phyloP scores from a whole-genome alignment of 1,140 invertebrate genomes.

The Leptinotarsa defecta region DNA sequence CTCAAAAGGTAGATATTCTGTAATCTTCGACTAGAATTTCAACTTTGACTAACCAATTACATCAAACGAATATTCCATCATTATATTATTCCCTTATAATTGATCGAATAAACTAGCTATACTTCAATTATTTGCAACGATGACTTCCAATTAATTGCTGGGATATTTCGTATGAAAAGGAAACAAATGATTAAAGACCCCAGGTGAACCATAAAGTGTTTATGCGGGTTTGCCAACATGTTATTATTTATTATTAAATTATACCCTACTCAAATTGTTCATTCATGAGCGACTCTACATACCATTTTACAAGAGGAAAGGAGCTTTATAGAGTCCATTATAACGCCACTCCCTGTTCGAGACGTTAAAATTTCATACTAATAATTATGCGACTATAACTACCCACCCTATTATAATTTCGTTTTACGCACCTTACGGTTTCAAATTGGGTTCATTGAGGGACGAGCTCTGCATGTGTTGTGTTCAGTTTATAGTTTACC shows the following conservation, averaged over 20 bases:
- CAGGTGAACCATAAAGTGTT: slow-evolving; percentile 30
- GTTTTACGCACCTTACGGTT: slow-evolving; percentile 5
- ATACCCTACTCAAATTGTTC: slow-evolving; percentile 27
- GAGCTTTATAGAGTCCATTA: slow-evolving; percentile 14
- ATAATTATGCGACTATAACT: slow-evolving; percentile 1
- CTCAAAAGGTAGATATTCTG: no score
- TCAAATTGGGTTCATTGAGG: slow-evolving; percentile 1
- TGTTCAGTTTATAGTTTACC: no score
- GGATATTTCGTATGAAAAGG: slow-evolving; percentile 22
- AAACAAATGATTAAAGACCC: slow-evolving; percentile 30
- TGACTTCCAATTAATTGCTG: slow-evolving; percentile 24
- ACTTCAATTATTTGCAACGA: slow-evolving; percentile 14
- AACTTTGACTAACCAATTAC: no score
- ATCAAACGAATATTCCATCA: no score
- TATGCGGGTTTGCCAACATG: slow-evolving; percentile 28
- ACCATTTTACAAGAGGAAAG: slow-evolving; percentile 24
- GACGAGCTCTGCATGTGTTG: background rate
- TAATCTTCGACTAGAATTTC: background rate
- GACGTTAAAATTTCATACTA: background rate
- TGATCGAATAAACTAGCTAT: slow-evolving; percentile 4
- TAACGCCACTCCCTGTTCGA: slow-evolving; percentile 19
- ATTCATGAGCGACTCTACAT: slow-evolving; percentile 25
- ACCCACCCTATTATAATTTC: slow-evolving; percentile 5
- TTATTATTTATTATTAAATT: slow-evolving; percentile 34
- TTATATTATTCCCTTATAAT: background rate